Evolutionary conservation across 1,140 invertebrate genomes (phyloP), one percentile per base, ranked within the genome.

Genomic region (Aphelenchoides besseyi): DNA sequence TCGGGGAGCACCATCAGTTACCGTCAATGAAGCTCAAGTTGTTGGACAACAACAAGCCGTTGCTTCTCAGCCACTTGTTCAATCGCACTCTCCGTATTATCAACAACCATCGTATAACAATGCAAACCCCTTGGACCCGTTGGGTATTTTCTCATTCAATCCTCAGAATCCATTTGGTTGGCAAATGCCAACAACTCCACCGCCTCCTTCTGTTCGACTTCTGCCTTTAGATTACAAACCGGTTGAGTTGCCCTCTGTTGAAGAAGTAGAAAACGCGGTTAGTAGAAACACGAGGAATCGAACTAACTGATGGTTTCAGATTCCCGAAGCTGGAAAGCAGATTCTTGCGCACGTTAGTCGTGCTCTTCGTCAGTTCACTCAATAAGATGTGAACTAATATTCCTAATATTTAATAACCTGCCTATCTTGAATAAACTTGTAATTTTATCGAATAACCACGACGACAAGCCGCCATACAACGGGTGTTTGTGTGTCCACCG

Each of bases 241-340:
- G 32, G 30, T 70, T 2, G 26, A 29, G 16, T 30, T 70, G n/a
- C 69, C 69, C 8, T 69, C 63, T 23, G 54, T 70, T 9, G 69
- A 70, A 67, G 57, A 70, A 16, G 69, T 70, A 2, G 69, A 70
- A 54, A 70, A 70, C 18, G 69, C 69, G 18, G 69, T 70, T 66
- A 1, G 12, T 66, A 66, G 32, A 18, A 66, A 64, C n/a, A n/a
- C n/a, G n/a, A n/a, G n/a, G n/a, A n/a, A n/a, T n/a, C n/a, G n/a
- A n/a, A n/a, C n/a, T 66, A 0, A 55, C 1, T 53, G 63, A 53
- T 1, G 12, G 12, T 16, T 66, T 66, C 29, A 66, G 63, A 66
- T 66, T 32, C 63, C 63, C 12, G 12, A 29, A 66, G 32, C 30
- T n/a, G 63, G 63, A 37, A 66, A 35, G 30, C 16, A 66, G 32